Evolutionary conservation across 2,113 vertebrate species (phyloP), one percentile per base, ranked within the genome.

Genomic region (Cavia aperea): DNA sequence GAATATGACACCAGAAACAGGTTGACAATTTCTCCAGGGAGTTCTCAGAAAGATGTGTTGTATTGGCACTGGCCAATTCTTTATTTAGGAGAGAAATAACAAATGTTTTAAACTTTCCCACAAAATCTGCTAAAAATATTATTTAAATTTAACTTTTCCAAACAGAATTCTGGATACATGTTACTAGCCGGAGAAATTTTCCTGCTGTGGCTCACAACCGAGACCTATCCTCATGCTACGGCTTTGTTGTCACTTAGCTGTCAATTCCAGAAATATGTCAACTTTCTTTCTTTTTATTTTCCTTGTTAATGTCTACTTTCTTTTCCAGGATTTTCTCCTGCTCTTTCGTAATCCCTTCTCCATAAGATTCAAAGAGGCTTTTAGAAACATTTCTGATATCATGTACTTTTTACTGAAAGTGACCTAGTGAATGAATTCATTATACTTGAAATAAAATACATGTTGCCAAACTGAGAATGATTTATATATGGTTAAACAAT

Each of bases 151-250:
- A 81, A 63, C 29, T 26, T 39, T 83, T 88, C 49, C 36, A 82
- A 58, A 66, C 21, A 29, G 18, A 91, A 73, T 10, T 82, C 5
- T 26, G 54, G 46, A 24, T 31, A 16, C 31, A 60, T 81, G 14
- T 81, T 2, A 63, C 33, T 46, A 87, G 6, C 33, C 70, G 23
- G 7, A 72, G 26, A 79, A 49, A 12, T 5, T 33, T 79, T 78
- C 11, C 2, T 65, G 13, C 31, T 79, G 29, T 51, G 19, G 81
- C 84, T 63, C 19, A 33, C 58, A 2, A 70, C 81, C 46, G 26
- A 18, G 36, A 18, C 9, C 4, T 49, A 12, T 3, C 2, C 5
- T 9, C 4, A 0, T 7, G 4, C 6, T 0, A 1, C 10, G 2
- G 2, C 33, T 68, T 77, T 46, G 23, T 5, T 26, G 2, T 24